A percentile compares a stretch with the other conserved stretches of the same genome.
These are phyloP conservation scores for Ostrea edulis DNA, from an alignment of 1,140 invertebrate species.

Conservation along the genomic window DNA sequence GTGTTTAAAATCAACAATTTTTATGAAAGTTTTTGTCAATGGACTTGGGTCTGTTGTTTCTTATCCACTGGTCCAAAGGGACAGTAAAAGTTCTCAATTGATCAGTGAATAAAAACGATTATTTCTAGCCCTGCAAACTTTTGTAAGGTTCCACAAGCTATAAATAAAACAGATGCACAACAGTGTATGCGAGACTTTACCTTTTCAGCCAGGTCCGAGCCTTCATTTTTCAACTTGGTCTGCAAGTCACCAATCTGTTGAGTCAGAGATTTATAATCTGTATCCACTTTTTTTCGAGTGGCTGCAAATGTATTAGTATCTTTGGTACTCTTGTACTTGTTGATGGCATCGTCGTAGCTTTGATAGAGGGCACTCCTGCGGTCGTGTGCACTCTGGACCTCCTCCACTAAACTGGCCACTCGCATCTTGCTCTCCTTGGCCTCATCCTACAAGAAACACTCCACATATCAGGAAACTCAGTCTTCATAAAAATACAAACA, in stretches of 20 bases:
- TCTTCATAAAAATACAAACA: neutral
- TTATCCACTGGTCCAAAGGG: too few species aligned
- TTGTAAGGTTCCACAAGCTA: too few species aligned
- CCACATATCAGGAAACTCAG: neutral
- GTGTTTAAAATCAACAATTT: too few species aligned
- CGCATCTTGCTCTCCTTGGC: conserved; percentile 82
- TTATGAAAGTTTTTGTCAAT: too few species aligned
- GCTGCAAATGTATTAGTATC: conserved; percentile 82
- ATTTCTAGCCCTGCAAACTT: too few species aligned
- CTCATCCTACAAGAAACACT: conserved; percentile 80
- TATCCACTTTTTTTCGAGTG: conserved; percentile 83
- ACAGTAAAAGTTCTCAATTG: too few species aligned
- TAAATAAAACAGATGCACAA: too few species aligned
- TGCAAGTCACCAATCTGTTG: conserved; percentile 82
- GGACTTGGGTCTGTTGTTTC: too few species aligned
- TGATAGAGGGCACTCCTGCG: conserved; percentile 84
- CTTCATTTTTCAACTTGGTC: conserved; percentile 84
- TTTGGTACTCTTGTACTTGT: conserved; percentile 84
- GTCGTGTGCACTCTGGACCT: conserved; percentile 84
- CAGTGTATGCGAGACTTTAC: conserved; percentile 57
- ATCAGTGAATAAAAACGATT: too few species aligned
- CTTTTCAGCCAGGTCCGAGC: conserved; percentile 84
- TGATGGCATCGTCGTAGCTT: conserved; percentile 84
- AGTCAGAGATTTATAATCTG: conserved; percentile 85
- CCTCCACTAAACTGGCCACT: conserved; percentile 80